Conservation (phyloP, 2,797 vertebrate genomes). For the Ceyx erithaca region DNA sequence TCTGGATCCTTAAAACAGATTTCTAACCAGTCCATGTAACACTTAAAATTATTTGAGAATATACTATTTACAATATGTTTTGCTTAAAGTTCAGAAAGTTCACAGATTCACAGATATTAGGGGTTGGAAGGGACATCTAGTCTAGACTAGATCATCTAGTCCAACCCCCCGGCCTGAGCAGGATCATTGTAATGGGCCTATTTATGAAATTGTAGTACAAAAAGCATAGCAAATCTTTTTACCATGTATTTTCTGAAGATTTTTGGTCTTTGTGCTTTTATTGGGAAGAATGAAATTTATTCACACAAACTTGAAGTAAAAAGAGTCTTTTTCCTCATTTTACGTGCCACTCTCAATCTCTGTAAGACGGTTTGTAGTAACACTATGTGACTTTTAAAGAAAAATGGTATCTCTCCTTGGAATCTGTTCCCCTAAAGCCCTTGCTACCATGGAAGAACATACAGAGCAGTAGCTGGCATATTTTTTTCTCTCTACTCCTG, state of each 20-base stretch:
- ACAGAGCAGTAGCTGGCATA: background rate
- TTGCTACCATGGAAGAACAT: background rate
- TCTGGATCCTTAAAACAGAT: background rate
- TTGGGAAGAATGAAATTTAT: background rate
- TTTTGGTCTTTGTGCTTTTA: background rate
- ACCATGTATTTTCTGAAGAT: background rate
- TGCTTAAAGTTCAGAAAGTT: conserved; percentile 14
- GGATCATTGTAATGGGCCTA: background rate
- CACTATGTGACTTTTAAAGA: background rate
- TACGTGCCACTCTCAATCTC: background rate
- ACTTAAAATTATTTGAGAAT: background rate
- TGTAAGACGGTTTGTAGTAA: background rate
- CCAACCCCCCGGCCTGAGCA: too few relatives aligned
- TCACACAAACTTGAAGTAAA: background rate
- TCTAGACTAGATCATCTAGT: too few relatives aligned
- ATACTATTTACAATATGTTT: background rate
- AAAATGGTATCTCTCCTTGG: background rate
- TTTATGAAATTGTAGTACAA: background rate
- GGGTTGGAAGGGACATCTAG: too few relatives aligned
- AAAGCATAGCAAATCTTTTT: background rate
- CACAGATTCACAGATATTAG: too few relatives aligned
- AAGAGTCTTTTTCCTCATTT: conserved; percentile 9
- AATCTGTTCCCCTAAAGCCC: background rate
- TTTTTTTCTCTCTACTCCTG: background rate
- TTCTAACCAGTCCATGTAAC: background rate